phyloP scores from a whole-genome alignment of 35 echinoderm and acorn worm species.

The Apostichopus parvimensis region DNA sequence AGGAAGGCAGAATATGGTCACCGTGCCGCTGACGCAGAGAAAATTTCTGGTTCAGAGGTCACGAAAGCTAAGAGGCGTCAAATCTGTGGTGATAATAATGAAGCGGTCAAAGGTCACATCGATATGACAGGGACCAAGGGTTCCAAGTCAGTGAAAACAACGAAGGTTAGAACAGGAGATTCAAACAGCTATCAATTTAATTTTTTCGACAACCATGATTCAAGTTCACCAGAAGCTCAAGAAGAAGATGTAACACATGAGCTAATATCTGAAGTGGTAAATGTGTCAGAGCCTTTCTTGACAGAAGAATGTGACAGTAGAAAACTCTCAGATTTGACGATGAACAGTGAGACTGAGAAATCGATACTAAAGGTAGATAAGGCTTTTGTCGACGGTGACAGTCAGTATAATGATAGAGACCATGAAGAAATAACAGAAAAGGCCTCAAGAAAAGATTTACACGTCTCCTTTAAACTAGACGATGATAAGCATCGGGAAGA shows the following conservation, averaged over 20 bases:
- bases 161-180: too few relatives aligned
- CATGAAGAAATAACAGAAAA: neutral
- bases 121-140: neutral
- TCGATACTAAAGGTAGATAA: neutral
- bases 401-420: neutral
- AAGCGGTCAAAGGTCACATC: neutral
- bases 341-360: neutral
- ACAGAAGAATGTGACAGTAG: neutral
- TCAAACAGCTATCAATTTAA: neutral
- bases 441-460: neutral
- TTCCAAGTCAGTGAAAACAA: neutral
- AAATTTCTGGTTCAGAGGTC: neutral
- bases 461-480: neutral
- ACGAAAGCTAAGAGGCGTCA: neutral
- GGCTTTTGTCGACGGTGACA: neutral
- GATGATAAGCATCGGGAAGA: too few relatives aligned
- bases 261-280: neutral
- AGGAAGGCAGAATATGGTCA: neutral
- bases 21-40: neutral
- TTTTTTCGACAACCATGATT: neutral
- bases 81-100: neutral
- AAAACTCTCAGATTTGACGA: neutral
- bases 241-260: neutral
- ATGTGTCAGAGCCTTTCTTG: neutral
- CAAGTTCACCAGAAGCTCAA: neutral